A percentile compares a stretch with the other conserved stretches of the same genome.
These are phyloP conservation scores for Ceratosolen fusciceps DNA, from an alignment of 1,140 invertebrate species.

Conservation along the genomic window DNA sequence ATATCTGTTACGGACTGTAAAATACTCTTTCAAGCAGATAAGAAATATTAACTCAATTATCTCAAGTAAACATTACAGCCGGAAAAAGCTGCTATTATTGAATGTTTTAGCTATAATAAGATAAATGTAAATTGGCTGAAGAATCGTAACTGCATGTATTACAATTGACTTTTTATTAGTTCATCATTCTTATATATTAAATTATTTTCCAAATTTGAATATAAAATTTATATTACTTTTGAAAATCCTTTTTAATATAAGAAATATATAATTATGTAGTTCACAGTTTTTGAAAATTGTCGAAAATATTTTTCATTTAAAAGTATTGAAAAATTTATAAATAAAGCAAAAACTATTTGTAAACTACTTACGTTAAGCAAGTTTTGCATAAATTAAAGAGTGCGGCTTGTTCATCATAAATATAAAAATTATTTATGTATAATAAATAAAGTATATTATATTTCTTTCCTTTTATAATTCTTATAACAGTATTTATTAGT, in stretches of 20 bases:
- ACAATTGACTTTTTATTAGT: no score
- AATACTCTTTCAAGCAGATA: constrained; percentile 1
- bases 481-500: no score
- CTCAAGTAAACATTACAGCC: not conserved
- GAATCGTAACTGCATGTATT: no score
- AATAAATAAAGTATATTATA: no score
- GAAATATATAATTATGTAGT: not conserved
- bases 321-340: not conserved
- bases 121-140: not conserved
- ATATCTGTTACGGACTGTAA: not conserved
- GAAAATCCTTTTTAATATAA: no score
- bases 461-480: no score
- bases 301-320: not conserved
- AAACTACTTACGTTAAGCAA: not conserved
- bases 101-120: not conserved
- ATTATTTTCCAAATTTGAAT: no score
- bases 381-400: not conserved
- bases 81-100: not conserved
- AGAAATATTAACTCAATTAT: not conserved
- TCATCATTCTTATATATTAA: no score
- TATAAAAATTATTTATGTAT: not conserved
- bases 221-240: no score
- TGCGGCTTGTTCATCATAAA: not conserved
- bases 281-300: not conserved
- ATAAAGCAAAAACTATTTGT: not conserved